phyloP scores from a whole-genome alignment of 2,797 vertebrate genomes.

The Gymnoscopelus microlampas region DNA sequence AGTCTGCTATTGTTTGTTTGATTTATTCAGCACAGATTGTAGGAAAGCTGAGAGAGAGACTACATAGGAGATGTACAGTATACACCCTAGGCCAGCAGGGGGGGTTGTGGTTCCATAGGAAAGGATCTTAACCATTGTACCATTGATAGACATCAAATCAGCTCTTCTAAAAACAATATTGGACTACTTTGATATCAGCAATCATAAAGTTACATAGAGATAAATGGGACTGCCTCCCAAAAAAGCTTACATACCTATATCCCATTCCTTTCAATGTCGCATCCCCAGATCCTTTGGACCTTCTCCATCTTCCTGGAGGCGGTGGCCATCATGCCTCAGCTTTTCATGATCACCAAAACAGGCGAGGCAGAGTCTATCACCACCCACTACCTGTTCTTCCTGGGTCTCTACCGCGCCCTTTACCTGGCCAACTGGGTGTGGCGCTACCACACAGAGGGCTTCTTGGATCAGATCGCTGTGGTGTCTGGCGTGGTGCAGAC shows the following conservation, averaged over 20 bases:
- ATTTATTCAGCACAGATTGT: too few relatives aligned
- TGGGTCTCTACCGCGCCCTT: conserved; percentile 92
- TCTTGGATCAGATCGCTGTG: conserved; percentile 93
- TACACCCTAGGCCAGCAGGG: too few relatives aligned
- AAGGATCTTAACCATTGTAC: too few relatives aligned
- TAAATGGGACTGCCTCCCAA: too few relatives aligned
- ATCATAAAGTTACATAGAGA: too few relatives aligned
- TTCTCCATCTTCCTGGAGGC: conserved; percentile 98
- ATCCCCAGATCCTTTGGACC: conserved; percentile 91
- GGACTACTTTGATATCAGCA: too few relatives aligned
- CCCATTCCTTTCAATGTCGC: neutral
- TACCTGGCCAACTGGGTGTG: conserved; percentile 97
- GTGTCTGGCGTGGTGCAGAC: conserved; percentile 96
- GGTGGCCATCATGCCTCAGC: conserved; percentile 94
- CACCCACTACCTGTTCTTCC: conserved; percentile 95
- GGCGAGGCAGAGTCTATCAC: conserved; percentile 96
- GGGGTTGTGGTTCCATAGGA: too few relatives aligned
- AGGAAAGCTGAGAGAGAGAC: too few relatives aligned
- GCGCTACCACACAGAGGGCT: conserved; percentile 92
- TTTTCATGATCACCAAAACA: conserved; percentile 97
- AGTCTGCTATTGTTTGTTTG: too few relatives aligned
- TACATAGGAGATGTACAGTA: too few relatives aligned
- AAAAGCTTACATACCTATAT: neutral
- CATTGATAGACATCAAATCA: too few relatives aligned
- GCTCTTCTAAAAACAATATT: too few relatives aligned